Percentiles rank a stretch among this genome's conserved stretches.
Evolutionary conservation across 1,140 invertebrate genomes (phyloP).

Genomic region (Manduca sexta): DNA sequence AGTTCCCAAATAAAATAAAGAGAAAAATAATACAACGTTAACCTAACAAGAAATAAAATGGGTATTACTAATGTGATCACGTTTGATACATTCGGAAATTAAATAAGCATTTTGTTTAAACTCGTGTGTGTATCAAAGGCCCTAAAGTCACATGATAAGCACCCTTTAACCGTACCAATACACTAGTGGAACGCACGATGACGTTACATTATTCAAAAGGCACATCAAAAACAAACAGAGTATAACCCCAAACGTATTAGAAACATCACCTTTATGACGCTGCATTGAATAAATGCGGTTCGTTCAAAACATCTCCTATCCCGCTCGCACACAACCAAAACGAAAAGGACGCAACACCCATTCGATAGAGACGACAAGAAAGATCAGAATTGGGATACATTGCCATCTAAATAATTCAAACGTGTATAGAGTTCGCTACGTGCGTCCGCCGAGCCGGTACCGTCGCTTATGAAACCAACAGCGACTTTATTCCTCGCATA

Average conservation of each 20-base stretch:
- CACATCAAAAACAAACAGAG: conserved; percentile 10
- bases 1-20: too few species aligned
- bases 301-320: conserved; percentile 8
- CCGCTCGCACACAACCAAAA: conserved; percentile 12
- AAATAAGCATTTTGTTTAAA: too few species aligned
- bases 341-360: conserved; percentile 21
- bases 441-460: conserved; percentile 19
- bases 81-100: too few species aligned
- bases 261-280: conserved; percentile 37
- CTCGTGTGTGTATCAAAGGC: too few species aligned
- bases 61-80: too few species aligned
- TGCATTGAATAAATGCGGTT: conserved; percentile 23
- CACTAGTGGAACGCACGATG: background rate
- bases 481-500: background rate
- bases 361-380: conserved; percentile 57
- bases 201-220: background rate
- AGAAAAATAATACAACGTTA: too few species aligned
- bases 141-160: too few species aligned
- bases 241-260: conserved; percentile 29
- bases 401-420: conserved; percentile 69
- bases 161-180: background rate
- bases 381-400: conserved; percentile 64
- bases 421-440: conserved; percentile 47
- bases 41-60: too few species aligned
- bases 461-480: background rate